Percentiles rank a stretch among this genome's conserved stretches.
Conservation (phyloP, 2,113 vertebrate genomes). For the Tupaia tana region DNA sequence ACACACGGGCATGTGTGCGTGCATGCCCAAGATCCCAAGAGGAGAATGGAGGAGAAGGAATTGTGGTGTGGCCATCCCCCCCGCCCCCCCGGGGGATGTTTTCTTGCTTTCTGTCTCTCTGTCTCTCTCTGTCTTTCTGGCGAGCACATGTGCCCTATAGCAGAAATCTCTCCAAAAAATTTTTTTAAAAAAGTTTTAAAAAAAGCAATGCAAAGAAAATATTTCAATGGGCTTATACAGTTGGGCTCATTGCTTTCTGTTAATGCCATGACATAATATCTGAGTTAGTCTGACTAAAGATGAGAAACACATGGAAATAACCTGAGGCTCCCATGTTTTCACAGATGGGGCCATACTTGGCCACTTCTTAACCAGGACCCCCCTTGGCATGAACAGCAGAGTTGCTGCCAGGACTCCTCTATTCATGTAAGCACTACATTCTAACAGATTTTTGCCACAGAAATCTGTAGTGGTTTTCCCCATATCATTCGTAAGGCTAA, state of each 20-base stretch:
- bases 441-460: neutral
- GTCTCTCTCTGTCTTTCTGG: no score
- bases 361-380: neutral
- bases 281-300: neutral
- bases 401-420: neutral
- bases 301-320: neutral
- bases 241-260: neutral
- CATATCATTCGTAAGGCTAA: neutral
- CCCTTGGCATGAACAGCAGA: neutral
- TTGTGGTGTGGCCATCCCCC: no score
- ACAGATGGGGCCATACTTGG: neutral
- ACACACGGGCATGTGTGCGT: no score
- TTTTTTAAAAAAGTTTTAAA: no score
- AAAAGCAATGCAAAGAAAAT: neutral
- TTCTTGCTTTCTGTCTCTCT: no score
- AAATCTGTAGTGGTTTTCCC: neutral
- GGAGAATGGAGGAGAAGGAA: no score
- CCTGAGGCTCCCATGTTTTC: neutral
- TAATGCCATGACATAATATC: neutral
- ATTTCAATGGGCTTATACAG: neutral
- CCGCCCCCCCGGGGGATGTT: no score
- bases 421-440: neutral
- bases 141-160: no score
- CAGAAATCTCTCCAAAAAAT: no score
- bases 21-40: no score